phyloP scores from a whole-genome alignment of 2,797 vertebrate genomes.

The Echiichthys vipera region DNA sequence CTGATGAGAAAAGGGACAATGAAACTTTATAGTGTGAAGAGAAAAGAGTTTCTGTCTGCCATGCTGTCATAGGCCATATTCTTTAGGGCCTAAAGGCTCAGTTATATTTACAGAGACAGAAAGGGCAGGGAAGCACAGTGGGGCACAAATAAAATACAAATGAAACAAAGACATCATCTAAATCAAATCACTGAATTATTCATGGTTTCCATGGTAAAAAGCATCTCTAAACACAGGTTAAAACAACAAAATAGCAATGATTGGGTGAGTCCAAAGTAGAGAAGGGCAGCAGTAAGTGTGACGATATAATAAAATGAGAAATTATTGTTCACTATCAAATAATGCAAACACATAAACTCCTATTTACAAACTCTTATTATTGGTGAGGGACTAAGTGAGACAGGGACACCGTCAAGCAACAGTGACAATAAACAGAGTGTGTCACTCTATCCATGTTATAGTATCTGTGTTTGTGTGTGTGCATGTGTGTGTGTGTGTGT shows the following conservation, averaged over 20 bases:
- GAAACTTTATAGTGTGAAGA: slow-evolving; percentile 71
- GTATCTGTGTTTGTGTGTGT: slow-evolving; percentile 4
- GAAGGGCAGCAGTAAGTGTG: background rate
- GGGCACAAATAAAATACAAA: slow-evolving; percentile 23
- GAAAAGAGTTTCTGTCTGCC: slow-evolving; percentile 54
- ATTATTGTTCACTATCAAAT: slow-evolving; percentile 1
- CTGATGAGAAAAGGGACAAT: slow-evolving; percentile 72
- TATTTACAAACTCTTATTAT: slow-evolving; percentile 29
- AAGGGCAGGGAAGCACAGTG: slow-evolving; percentile 5
- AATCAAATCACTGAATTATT: slow-evolving; percentile 13
- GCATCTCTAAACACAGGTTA: too few species aligned
- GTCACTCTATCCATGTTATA: slow-evolving; percentile 37
- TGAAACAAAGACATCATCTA: slow-evolving; percentile 12
- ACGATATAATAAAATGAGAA: slow-evolving; percentile 6
- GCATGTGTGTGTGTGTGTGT: slow-evolving; percentile 1
- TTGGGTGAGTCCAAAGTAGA: background rate
- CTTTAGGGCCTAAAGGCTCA: slow-evolving; percentile 45
- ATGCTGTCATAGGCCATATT: slow-evolving; percentile 55
- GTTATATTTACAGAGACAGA: slow-evolving; percentile 48
- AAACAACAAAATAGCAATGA: too few species aligned
- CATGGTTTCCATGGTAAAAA: background rate
- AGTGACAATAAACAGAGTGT: slow-evolving; percentile 13
- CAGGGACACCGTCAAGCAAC: slow-evolving; percentile 18
- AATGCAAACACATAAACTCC: slow-evolving; percentile 4
- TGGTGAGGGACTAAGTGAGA: slow-evolving; percentile 17